Base-by-base conservation (phyloP, 2,797 vertebrate genomes). In the Sebastes umbrosus region DNA sequence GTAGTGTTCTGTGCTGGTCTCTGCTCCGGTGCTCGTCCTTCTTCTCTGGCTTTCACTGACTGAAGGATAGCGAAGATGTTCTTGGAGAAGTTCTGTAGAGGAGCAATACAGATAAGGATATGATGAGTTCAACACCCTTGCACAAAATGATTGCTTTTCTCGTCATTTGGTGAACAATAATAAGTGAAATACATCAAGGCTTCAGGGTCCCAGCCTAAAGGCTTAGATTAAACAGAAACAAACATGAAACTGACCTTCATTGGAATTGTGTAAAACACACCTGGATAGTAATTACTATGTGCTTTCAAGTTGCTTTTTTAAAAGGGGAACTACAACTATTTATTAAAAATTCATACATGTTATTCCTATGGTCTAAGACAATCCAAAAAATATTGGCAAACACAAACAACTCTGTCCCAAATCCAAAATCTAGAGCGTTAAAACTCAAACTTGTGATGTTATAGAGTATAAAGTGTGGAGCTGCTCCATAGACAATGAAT, bases 1-100 rank as follows among this genome's bases (percentile, higher is more conserved):
- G 97, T 96, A 3, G 97, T 93, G 80, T 98, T 99, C 80, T 97
- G 97, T 82, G 97, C 94, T 24, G 97, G 98, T 89, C 99, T 96
- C 89, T 99, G 99, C 84, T 99, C 99, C 1, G 98, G 98, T 4
- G 97, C 98, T 77, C 98, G 96, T 0, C 99, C 99, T 91, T 99
- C 99, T 93, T 99, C 99, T 94, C 98, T 96, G 88, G 98, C 98
- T 96, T 99, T 99, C 68, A 99, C 98, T 0, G 98, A 99, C 73
- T 99, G 98, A 90, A 99, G 97, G 92, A 99, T 99, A 72, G 98
- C 98, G 94, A 99, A 99, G 90, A 99, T 99, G 92, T 98, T 99
- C 95, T 99, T 99, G 82, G 98, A 98, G 91, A 99, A 99, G 89
- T 99, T 99, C 99, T 99, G 92, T 32, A 95, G 93, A 60, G 67